These are phyloP conservation scores for Dasypus novemcinctus DNA, from an alignment of 2,113 vertebrate species.

Conservation along the genomic window DNA sequence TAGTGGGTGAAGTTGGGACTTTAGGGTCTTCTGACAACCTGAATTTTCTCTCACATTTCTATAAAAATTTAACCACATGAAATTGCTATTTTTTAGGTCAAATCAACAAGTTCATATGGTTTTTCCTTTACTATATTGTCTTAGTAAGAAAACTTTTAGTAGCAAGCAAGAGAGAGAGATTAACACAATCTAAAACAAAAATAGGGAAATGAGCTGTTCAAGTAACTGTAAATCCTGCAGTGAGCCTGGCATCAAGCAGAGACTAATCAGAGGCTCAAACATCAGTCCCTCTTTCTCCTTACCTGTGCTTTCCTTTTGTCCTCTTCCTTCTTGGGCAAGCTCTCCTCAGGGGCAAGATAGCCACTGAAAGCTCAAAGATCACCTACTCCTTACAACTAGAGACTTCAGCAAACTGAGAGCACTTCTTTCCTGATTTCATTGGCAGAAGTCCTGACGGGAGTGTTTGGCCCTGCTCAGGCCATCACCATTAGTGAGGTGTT, in stretches of 20 bases:
- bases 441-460: neutral
- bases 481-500: neutral
- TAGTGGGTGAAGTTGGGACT: neutral
- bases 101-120: neutral
- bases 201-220: neutral
- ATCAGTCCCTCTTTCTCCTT: neutral
- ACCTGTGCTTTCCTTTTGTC: neutral
- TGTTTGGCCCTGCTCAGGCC: neutral
- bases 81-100: neutral
- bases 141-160: neutral
- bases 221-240: neutral
- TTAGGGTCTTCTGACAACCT: neutral
- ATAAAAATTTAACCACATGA: neutral
- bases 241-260: fast-evolving
- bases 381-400: neutral
- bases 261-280: neutral
- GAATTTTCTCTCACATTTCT: neutral
- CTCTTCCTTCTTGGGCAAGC: neutral
- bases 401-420: neutral
- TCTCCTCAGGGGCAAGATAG: neutral
- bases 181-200: neutral
- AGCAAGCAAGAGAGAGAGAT: neutral
- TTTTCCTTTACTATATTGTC: neutral
- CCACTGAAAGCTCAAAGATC: neutral
- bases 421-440: neutral